These are phyloP conservation scores for Macrotrachela quadricornifera DNA, from an alignment of 1,140 invertebrate genomes.

Conservation along the genomic window DNA sequence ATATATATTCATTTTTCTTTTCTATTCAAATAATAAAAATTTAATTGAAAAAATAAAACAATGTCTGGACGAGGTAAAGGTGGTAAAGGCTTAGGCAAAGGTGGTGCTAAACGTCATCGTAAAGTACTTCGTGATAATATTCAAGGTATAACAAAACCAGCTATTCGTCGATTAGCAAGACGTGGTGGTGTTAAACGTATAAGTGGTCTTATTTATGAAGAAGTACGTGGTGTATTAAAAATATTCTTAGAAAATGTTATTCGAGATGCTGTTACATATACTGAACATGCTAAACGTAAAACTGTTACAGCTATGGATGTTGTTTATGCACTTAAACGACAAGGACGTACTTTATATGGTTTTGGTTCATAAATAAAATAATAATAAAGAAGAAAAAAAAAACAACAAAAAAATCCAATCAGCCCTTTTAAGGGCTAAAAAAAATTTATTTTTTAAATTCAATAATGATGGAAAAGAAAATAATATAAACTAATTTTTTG, in stretches of 20 bases:
- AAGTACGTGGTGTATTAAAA: slow-evolving; percentile 6
- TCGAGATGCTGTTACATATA: slow-evolving; percentile 9
- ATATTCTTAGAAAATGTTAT: slow-evolving; percentile 9
- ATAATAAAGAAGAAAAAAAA: not conserved
- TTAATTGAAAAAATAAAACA: not conserved
- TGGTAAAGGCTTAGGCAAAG: slow-evolving; percentile 24
- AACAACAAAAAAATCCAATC: too few relatives aligned
- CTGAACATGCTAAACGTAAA: slow-evolving; percentile 8
- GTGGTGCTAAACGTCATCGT: slow-evolving; percentile 22
- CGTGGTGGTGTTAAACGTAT: slow-evolving; percentile 9
- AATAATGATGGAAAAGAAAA: too few relatives aligned
- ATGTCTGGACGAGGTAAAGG: slow-evolving; percentile 24
- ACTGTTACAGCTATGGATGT: slow-evolving; percentile 9
- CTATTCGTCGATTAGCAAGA: slow-evolving; percentile 7
- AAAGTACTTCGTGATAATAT: slow-evolving; percentile 45
- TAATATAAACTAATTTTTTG: not conserved
- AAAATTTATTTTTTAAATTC: too few relatives aligned
- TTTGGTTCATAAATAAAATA: slow-evolving; percentile 5
- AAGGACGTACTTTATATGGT: slow-evolving; percentile 8
- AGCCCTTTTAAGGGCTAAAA: too few relatives aligned
- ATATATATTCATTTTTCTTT: too few relatives aligned
- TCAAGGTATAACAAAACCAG: slow-evolving; percentile 22
- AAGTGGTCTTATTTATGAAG: slow-evolving; percentile 6
- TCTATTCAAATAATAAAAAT: too few relatives aligned
- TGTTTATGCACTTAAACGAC: slow-evolving; percentile 7